Conservation (phyloP, 2,888 invertebrate genomes). For the Xanthia togata region DNA sequence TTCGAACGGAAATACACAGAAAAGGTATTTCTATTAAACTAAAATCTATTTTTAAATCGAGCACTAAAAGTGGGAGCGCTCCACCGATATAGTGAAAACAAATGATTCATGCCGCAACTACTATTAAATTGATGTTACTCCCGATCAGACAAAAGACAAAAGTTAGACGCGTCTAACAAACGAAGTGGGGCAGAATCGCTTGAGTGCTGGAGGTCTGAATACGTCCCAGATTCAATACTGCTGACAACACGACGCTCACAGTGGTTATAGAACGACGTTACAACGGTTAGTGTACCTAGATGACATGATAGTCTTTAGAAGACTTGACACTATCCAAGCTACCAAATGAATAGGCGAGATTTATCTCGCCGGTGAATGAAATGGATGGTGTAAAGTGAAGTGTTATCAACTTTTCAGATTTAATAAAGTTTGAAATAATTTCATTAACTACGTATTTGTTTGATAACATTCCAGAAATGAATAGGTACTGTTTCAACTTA, state of each 20-base stretch:
- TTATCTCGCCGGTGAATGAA: constrained; percentile 29
- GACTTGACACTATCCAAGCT: constrained; percentile 38
- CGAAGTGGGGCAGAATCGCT: constrained; percentile 67
- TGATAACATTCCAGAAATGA: not conserved
- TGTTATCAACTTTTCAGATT: not conserved
- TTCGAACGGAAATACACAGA: not conserved
- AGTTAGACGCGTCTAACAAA: constrained; percentile 67
- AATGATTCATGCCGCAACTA: constrained; percentile 52
- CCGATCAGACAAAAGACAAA: constrained; percentile 67
- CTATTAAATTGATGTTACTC: constrained; percentile 64
- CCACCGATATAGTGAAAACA: constrained; percentile 23
- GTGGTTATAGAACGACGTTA: constrained; percentile 41
- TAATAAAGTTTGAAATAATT: not conserved
- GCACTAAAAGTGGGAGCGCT: constrained; percentile 25
- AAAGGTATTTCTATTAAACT: constrained; percentile 23
- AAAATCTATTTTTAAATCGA: constrained; percentile 33
- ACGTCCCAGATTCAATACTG: constrained; percentile 56
- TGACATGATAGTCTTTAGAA: constrained; percentile 48
- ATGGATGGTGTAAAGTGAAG: constrained; percentile 10
- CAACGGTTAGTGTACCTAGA: constrained; percentile 30
- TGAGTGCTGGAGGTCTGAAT: constrained; percentile 60
- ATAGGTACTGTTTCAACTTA: not conserved
- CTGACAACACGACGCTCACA: constrained; percentile 49
- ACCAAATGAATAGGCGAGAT: constrained; percentile 45
- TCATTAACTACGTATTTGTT: not conserved